Evolutionary conservation across 1,140 invertebrate genomes (phyloP).

Genomic region (Tetraneura akinire): DNA sequence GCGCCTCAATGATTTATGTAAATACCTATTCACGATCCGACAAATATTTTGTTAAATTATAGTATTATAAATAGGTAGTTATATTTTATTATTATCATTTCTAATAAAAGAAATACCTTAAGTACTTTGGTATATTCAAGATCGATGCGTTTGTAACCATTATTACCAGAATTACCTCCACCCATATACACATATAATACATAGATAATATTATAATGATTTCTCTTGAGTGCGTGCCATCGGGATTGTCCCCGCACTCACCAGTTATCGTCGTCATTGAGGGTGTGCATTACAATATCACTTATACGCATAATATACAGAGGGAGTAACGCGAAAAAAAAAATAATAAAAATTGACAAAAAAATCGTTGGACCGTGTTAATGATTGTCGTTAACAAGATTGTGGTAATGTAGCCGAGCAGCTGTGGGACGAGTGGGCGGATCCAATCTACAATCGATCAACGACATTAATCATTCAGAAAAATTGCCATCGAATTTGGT

Average conservation of each 20-base stretch:
- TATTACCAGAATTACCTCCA: background rate
- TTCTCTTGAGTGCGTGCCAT: conserved; percentile 20
- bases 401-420: conserved; percentile 44
- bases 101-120: background rate
- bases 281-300: conserved; percentile 25
- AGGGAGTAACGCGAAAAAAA: conserved; percentile 22
- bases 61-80: background rate
- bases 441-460: conserved; percentile 34
- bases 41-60: conserved; percentile 17
- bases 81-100: background rate
- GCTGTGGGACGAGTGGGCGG: conserved; percentile 34
- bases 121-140: background rate
- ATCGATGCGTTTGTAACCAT: conserved; percentile 43
- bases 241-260: background rate
- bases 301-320: background rate
- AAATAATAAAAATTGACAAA: conserved; percentile 38
- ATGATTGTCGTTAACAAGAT: conserved; percentile 51
- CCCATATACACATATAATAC: too few relatives aligned
- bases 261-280: background rate
- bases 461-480: conserved; percentile 14
- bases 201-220: conserved; percentile 37
- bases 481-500: conserved; percentile 49
- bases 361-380: conserved; percentile 48
- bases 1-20: background rate
- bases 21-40: background rate